Conservation (phyloP, 2,797 vertebrate genomes). For the Amblyraja radiata region DNA sequence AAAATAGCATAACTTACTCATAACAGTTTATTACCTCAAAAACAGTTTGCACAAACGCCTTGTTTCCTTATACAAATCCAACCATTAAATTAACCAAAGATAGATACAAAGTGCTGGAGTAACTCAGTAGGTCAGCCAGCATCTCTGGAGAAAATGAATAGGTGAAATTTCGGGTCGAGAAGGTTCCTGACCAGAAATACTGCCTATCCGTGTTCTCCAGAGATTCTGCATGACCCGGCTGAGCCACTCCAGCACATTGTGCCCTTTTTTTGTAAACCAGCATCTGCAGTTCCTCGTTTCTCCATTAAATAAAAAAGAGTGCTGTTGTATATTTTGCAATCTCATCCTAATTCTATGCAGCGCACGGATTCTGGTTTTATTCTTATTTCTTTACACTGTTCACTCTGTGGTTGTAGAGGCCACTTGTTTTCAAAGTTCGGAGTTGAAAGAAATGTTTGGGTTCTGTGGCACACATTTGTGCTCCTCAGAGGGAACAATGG, state of each 20-base stretch:
- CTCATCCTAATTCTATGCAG: slow-evolving; percentile 31
- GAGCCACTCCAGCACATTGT: too few relatives aligned
- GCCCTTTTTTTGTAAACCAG: too few relatives aligned
- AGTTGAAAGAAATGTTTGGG: slow-evolving; percentile 34
- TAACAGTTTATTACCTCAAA: background rate
- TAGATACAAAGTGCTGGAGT: too few relatives aligned
- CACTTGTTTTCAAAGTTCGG: slow-evolving; percentile 22
- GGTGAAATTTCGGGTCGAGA: too few relatives aligned
- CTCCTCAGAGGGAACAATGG: slow-evolving; percentile 25
- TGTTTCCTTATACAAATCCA: slow-evolving; percentile 2
- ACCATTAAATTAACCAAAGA: background rate
- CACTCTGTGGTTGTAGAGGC: background rate
- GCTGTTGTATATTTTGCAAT: slow-evolving; percentile 14
- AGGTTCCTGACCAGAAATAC: too few relatives aligned
- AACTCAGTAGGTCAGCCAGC: too few relatives aligned
- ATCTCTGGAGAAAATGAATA: too few relatives aligned
- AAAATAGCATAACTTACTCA: background rate
- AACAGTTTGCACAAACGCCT: background rate
- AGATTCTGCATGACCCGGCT: too few relatives aligned
- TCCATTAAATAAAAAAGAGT: background rate
- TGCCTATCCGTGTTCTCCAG: too few relatives aligned
- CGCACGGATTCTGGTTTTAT: background rate
- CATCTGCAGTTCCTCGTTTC: too few relatives aligned
- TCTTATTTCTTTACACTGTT: background rate
- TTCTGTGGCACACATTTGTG: background rate